Conservation (phyloP, 2,888 invertebrate species). For the Apotomis capreana region DNA sequence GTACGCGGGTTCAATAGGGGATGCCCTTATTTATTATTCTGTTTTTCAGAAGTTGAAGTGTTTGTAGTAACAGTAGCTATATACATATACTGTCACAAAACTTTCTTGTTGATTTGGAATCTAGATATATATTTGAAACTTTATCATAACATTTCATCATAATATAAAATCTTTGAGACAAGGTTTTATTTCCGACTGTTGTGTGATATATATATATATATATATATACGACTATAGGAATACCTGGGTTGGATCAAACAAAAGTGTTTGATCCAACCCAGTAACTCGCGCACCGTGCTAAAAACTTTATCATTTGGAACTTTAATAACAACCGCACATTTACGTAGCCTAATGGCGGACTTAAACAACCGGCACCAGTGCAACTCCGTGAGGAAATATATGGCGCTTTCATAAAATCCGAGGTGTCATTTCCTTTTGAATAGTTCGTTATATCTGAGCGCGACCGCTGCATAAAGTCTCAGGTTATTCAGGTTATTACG, state of each 20-base stretch:
- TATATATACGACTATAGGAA: too few relatives aligned
- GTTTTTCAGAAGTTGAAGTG: constrained; percentile 8
- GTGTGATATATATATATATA: too few relatives aligned
- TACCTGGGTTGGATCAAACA: too few relatives aligned
- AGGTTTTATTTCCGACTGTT: too few relatives aligned
- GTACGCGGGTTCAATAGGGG: constrained; percentile 21
- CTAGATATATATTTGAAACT: too few relatives aligned
- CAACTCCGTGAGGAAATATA: constrained; percentile 44
- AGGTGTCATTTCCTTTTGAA: constrained; percentile 74
- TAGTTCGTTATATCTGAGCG: constrained; percentile 69
- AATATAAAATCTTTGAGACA: too few relatives aligned
- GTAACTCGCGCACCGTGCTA: not conserved
- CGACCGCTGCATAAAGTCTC: constrained; percentile 61
- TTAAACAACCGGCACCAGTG: constrained; percentile 20
- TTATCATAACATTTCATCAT: too few relatives aligned
- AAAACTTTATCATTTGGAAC: not conserved
- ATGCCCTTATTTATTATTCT: constrained; percentile 16
- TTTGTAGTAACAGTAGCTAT: not conserved
- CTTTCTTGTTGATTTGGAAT: not conserved
- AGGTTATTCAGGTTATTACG: constrained; percentile 65
- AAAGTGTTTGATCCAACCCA: not conserved
- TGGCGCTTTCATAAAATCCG: constrained; percentile 68
- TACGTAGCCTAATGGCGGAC: constrained; percentile 23
- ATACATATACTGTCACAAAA: too few relatives aligned
- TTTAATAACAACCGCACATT: constrained; percentile 5